phyloP scores from a whole-genome alignment of 2,113 vertebrate genomes.

The Craseonycteris thonglongyai region DNA sequence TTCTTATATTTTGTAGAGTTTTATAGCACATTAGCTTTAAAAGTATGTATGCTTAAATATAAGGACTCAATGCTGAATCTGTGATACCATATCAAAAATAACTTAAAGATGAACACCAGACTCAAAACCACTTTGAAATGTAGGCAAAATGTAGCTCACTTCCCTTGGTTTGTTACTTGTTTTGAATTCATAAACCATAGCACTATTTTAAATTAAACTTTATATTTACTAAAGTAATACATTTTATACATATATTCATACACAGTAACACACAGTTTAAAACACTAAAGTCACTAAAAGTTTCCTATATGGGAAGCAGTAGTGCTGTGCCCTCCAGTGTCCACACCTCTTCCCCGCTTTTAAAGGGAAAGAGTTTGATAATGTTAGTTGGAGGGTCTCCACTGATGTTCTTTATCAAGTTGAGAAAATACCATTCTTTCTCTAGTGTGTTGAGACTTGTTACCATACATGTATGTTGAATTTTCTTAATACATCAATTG shows the following conservation, averaged over 20 bases:
- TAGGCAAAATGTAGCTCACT: neutral
- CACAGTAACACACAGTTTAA: neutral
- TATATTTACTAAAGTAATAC: neutral
- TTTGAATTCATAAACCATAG: neutral
- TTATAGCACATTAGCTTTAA: neutral
- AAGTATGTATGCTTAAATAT: neutral
- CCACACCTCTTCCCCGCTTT: fast-evolving
- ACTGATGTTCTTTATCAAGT: neutral
- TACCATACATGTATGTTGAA: neutral
- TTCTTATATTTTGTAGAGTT: neutral
- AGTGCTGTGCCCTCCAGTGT: neutral
- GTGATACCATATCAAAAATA: neutral
- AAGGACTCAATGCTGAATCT: neutral
- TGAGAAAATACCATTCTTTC: neutral
- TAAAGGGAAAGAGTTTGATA: neutral
- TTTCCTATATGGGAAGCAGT: neutral
- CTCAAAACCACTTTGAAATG: neutral
- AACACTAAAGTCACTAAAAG: neutral
- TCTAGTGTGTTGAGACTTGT: neutral
- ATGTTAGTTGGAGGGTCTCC: neutral
- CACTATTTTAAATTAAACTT: neutral
- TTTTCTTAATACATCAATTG: neutral
- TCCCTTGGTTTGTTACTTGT: neutral
- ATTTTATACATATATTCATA: neutral
- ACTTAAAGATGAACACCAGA: neutral